These are phyloP conservation scores for Numida meleagris DNA, from an alignment of 2,113 vertebrate species.

Conservation along the genomic window DNA sequence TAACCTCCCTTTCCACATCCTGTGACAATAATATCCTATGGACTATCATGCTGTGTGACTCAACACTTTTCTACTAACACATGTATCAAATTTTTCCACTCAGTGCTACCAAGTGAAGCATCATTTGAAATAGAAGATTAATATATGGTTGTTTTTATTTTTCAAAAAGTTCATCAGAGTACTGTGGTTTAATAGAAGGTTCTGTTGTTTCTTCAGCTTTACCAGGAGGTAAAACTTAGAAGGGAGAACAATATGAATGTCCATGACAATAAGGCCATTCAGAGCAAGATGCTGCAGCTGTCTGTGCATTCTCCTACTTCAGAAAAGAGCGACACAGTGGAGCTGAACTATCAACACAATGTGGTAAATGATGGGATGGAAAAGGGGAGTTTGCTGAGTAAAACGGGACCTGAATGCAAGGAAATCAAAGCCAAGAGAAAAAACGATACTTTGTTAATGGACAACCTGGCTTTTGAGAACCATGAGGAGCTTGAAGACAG, in stretches of 20 bases:
- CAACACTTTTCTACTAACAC: background rate
- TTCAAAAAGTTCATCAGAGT: background rate
- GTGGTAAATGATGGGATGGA: conserved; percentile 62
- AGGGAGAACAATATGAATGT: conserved; percentile 76
- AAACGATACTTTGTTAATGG: conserved; percentile 19
- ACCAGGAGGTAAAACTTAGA: conserved; percentile 89
- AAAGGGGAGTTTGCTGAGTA: conserved; percentile 18
- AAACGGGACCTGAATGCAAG: conserved; percentile 13
- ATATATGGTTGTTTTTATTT: background rate
- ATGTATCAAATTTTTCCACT: background rate
- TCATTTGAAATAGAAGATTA: background rate
- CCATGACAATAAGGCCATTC: conserved; percentile 66
- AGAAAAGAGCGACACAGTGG: conserved; percentile 71
- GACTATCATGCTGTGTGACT: background rate
- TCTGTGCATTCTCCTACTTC: conserved; percentile 74
- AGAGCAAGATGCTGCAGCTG: conserved; percentile 68
- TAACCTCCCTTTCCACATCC: background rate
- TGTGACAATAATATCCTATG: background rate
- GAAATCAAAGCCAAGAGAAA: conserved; percentile 37
- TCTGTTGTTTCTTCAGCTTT: conserved; percentile 82
- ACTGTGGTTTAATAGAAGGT: background rate
- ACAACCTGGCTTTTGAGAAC: conserved; percentile 45
- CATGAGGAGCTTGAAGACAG: conserved; percentile 16
- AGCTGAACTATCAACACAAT: conserved; percentile 59
- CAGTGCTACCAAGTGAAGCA: background rate